phyloP scores from a whole-genome alignment of 64 coral and sea anemone species.

The Dendronephthya gigantea region DNA sequence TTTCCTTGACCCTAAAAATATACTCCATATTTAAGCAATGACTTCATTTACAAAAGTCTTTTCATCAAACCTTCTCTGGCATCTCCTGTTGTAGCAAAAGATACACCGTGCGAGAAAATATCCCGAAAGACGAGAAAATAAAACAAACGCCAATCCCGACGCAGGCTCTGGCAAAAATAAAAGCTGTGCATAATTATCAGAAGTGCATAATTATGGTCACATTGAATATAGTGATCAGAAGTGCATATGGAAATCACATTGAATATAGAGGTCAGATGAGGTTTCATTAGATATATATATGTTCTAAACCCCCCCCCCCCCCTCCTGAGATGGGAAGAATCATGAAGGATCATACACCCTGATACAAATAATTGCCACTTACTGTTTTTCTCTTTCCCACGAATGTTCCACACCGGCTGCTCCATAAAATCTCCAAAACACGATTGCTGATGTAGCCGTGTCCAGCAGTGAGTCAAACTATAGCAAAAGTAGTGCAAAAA shows the following conservation, averaged over 20 bases:
- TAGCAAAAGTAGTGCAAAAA: not conserved
- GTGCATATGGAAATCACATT: too few species aligned
- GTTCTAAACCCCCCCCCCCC: not conserved
- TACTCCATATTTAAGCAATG: too few species aligned
- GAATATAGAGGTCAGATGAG: too few species aligned
- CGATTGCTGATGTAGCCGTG: conserved; percentile 19
- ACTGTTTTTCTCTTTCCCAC: conserved; percentile 25
- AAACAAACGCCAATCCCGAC: conserved; percentile 31
- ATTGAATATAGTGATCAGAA: too few species aligned
- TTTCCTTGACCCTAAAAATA: too few species aligned
- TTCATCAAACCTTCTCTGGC: conserved; percentile 10
- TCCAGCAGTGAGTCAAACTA: conserved; percentile 19
- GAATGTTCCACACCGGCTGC: conserved; percentile 12
- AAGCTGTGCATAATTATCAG: not conserved
- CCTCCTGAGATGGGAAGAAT: too few species aligned
- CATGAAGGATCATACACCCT: too few species aligned
- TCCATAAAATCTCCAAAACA: conserved; percentile 39
- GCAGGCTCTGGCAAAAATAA: conserved; percentile 30
- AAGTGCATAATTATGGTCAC: not conserved
- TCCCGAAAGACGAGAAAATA: conserved; percentile 20
- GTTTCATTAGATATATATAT: not conserved
- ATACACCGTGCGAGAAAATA: conserved; percentile 26
- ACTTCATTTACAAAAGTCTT: too few species aligned
- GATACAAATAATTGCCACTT: not conserved
- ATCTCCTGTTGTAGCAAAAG: conserved; percentile 27